Conservation (phyloP, 2,797 vertebrate genomes). For the Diplodus puntazzo region DNA sequence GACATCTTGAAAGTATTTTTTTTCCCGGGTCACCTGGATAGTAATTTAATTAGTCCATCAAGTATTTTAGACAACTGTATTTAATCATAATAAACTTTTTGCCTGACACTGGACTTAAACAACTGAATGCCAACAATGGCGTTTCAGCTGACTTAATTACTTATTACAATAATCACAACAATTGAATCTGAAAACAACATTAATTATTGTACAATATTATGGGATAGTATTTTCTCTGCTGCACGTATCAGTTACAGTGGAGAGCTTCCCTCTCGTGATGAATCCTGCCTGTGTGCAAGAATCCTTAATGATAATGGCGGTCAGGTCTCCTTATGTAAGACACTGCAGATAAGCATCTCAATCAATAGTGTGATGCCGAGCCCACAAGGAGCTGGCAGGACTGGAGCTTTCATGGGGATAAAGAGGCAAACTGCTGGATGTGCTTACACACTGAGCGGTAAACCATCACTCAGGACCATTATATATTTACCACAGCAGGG, state of each 20-base stretch:
- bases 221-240: neutral
- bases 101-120: neutral
- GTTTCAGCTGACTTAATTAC: neutral
- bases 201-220: no score
- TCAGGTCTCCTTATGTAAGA: constrained; percentile 50
- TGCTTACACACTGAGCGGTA: constrained; percentile 14
- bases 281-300: constrained; percentile 8
- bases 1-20: neutral
- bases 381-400: constrained; percentile 17
- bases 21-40: neutral
- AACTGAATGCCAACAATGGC: no score
- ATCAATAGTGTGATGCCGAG: constrained; percentile 50
- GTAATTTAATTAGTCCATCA: neutral
- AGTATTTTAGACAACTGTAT: no score
- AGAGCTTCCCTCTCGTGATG: neutral
- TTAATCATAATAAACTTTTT: neutral
- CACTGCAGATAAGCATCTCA: constrained; percentile 52
- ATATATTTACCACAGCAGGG: constrained; percentile 9
- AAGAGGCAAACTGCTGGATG: constrained; percentile 51
- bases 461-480: neutral
- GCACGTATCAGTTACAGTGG: neutral
- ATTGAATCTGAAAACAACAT: no score
- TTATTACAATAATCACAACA: neutral
- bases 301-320: constrained; percentile 45
- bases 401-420: constrained; percentile 38